phyloP scores from a whole-genome alignment of 2,113 vertebrate genomes.

The Dinomys branickii region DNA sequence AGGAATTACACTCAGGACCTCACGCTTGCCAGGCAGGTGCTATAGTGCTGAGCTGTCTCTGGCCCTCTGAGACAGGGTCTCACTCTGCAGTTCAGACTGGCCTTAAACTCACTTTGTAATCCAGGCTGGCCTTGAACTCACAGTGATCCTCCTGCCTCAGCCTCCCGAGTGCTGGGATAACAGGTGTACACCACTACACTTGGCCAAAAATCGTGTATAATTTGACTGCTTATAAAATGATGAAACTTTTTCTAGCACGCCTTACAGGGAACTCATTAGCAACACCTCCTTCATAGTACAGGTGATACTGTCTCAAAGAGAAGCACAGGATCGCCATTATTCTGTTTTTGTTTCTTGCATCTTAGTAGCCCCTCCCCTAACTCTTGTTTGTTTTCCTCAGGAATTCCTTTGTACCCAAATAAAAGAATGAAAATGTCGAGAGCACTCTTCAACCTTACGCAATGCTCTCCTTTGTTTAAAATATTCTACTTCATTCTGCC shows the following conservation, averaged over 20 bases:
- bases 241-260: not conserved
- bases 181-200: not conserved
- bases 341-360: constrained; percentile 46
- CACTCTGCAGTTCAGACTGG: too few relatives aligned
- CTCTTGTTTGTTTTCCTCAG: constrained; percentile 18
- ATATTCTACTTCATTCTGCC: constrained; percentile 25
- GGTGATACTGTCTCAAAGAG: not conserved
- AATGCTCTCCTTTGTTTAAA: constrained; percentile 37
- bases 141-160: not conserved
- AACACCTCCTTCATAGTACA: not conserved
- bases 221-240: not conserved
- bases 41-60: too few relatives aligned
- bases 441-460: constrained; percentile 15
- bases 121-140: not conserved
- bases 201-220: not conserved
- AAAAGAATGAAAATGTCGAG: constrained; percentile 55
- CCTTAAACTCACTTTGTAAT: not conserved
- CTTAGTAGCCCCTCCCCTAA: not conserved
- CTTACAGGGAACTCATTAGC: not conserved
- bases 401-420: constrained; percentile 13
- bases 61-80: too few relatives aligned
- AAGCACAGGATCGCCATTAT: not conserved
- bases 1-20: too few relatives aligned
- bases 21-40: too few relatives aligned
- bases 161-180: not conserved